Percentiles rank a stretch among this genome's conserved stretches.
phyloP scores from a whole-genome alignment of 2,888 invertebrate genomes.

The Lasioglossum marginatum region DNA sequence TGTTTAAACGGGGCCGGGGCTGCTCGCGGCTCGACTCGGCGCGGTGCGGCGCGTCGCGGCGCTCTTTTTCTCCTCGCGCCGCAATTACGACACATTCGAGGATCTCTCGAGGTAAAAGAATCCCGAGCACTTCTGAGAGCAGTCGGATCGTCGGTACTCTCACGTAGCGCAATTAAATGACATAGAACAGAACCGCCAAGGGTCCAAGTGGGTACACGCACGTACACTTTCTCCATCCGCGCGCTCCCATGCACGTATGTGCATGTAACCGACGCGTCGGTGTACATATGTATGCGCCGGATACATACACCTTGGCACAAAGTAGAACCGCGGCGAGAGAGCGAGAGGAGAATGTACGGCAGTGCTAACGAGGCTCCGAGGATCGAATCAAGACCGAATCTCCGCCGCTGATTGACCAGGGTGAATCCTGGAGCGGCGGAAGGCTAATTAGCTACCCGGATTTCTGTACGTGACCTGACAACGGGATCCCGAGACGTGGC shows the following conservation, averaged over 20 bases:
- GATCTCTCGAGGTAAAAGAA: slow-evolving; percentile 57
- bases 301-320: slow-evolving; percentile 20
- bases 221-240: slow-evolving; percentile 38
- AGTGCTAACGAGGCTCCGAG: slow-evolving; percentile 76
- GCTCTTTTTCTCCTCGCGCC: background rate
- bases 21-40: background rate
- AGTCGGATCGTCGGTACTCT: slow-evolving; percentile 45
- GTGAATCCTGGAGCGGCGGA: slow-evolving; percentile 67
- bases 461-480: slow-evolving; percentile 73
- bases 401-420: slow-evolving; percentile 74
- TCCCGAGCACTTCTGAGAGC: slow-evolving; percentile 41
- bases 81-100: slow-evolving; percentile 61
- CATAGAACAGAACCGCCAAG: slow-evolving; percentile 59
- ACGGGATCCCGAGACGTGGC: slow-evolving; percentile 71
- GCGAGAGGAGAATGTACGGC: slow-evolving; percentile 57
- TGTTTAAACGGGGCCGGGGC: slow-evolving; percentile 41
- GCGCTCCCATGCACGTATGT: background rate
- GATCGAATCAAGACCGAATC: slow-evolving; percentile 78
- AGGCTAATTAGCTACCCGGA: slow-evolving; percentile 74
- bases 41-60: background rate
- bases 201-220: slow-evolving; percentile 56
- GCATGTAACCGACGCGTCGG: background rate
- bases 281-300: background rate
- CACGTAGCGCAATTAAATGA: slow-evolving; percentile 67
- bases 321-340: slow-evolving; percentile 29